Evolutionary conservation across 2,113 vertebrate species (phyloP).

Genomic region (Protomyctophum bolini): DNA sequence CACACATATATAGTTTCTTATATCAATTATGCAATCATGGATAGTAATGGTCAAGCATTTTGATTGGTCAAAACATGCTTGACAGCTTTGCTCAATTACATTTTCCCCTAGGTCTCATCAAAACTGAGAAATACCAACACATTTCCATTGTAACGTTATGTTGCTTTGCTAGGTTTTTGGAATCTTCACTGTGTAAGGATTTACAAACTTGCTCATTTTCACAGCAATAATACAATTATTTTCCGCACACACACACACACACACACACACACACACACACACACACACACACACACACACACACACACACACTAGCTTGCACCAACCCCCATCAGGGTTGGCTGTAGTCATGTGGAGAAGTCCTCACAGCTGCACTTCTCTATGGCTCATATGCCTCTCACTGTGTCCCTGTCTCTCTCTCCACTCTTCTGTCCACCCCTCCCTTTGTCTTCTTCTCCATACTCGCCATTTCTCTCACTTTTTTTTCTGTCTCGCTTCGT

Average conservation of each 20-base stretch:
- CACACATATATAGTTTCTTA: not conserved
- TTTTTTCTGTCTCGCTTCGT: constrained; percentile 54
- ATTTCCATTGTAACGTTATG: too few species aligned
- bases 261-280: constrained; percentile 25
- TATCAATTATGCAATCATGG: too few species aligned
- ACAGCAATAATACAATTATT: too few species aligned
- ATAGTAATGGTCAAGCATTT: too few species aligned
- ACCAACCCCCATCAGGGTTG: constrained; percentile 61
- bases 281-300: constrained; percentile 8
- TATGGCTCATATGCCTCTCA: constrained; percentile 58
- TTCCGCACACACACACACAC: constrained; percentile 6
- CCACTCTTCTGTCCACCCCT: constrained; percentile 57
- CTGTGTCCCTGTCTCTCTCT: not conserved
- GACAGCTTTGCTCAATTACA: too few species aligned
- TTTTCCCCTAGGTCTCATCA: too few species aligned
- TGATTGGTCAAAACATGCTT: too few species aligned
- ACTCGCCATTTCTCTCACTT: constrained; percentile 48
- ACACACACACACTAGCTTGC: constrained; percentile 30
- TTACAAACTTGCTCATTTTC: too few species aligned
- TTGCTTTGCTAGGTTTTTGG: too few species aligned
- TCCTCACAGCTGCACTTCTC: constrained; percentile 70
- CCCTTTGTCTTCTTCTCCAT: not conserved
- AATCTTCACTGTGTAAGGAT: not conserved
- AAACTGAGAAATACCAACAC: too few species aligned
- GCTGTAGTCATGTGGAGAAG: constrained; percentile 40